Percentiles rank a stretch among this genome's conserved stretches.
phyloP scores from a whole-genome alignment of 2,888 invertebrate species.

The Autographa pulchrina region DNA sequence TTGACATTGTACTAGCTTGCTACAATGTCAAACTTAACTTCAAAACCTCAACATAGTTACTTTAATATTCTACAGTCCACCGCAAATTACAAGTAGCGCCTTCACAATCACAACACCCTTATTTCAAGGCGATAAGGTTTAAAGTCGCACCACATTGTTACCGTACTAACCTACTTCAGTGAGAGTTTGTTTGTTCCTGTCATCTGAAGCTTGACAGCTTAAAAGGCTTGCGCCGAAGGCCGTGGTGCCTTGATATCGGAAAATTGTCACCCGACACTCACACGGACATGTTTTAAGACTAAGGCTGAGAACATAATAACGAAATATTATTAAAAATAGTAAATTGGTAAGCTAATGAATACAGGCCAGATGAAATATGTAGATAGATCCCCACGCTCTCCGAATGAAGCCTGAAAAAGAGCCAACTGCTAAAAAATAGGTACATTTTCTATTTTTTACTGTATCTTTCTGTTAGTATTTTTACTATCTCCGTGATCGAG shows the following conservation, averaged over 20 bases:
- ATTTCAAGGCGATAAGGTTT: neutral
- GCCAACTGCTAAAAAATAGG: too few species aligned
- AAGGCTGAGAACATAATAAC: neutral
- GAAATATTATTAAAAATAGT: too few species aligned
- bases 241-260: conserved; percentile 5
- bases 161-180: neutral
- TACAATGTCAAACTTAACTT: neutral
- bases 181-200: conserved; percentile 26
- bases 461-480: too few species aligned
- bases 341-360: too few species aligned
- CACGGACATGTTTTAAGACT: conserved; percentile 10
- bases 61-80: neutral
- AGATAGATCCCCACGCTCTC: too few species aligned
- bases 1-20: neutral
- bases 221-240: conserved; percentile 36
- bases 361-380: too few species aligned
- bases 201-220: conserved; percentile 38
- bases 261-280: conserved; percentile 17
- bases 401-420: too few species aligned
- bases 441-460: too few species aligned
- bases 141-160: neutral
- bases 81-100: neutral
- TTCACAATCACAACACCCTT: neutral
- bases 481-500: too few species aligned
- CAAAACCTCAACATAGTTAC: neutral